These are phyloP conservation scores for Schizothorax lantsangensis DNA, from an alignment of 2,797 vertebrate species.

Conservation along the genomic window DNA sequence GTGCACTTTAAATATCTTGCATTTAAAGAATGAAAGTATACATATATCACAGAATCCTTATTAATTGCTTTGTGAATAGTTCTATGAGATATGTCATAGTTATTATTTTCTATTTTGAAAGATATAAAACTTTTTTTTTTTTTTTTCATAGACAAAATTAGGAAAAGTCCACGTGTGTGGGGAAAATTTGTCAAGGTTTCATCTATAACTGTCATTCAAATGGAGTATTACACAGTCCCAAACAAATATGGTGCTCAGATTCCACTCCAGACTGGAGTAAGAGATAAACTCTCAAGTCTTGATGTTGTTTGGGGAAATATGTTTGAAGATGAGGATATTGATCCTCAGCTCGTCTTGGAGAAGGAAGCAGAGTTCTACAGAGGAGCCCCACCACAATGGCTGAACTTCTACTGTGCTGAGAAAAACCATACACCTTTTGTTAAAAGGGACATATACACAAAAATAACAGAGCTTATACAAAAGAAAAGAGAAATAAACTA, in stretches of 20 bases:
- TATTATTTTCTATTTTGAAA: not conserved
- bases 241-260: not conserved
- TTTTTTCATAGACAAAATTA: not conserved
- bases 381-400: conserved; percentile 51
- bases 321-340: conserved; percentile 20
- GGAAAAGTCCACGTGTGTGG: not conserved
- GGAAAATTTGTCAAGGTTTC: not conserved
- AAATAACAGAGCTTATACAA: not conserved
- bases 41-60: too few relatives aligned
- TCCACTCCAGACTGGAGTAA: not conserved
- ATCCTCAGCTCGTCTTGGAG: not conserved
- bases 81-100: not conserved
- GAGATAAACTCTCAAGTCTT: conserved; percentile 6
- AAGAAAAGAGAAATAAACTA: not conserved
- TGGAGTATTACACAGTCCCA: not conserved
- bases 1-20: too few relatives aligned
- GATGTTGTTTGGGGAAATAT: conserved; percentile 27
- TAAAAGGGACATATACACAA: conserved; percentile 41
- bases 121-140: not conserved
- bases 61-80: not conserved
- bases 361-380: conserved; percentile 50
- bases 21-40: too few relatives aligned
- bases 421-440: conserved; percentile 4
- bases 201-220: not conserved
- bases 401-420: conserved; percentile 51